Base-by-base conservation (phyloP, 2,797 vertebrate genomes). In the Catostomus latipinnis region DNA sequence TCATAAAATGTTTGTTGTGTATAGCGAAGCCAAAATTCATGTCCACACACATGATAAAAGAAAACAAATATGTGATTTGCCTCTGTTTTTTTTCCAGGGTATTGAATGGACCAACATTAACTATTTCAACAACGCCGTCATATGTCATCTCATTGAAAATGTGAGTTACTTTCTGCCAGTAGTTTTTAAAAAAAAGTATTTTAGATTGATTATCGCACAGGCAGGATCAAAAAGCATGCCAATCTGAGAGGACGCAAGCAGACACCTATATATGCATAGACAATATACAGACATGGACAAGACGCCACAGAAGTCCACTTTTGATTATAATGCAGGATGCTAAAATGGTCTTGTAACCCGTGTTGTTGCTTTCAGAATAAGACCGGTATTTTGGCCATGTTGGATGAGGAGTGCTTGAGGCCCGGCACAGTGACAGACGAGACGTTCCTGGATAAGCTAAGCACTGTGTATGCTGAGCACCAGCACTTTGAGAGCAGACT, bases 31-130 rank as follows among this genome's bases (percentile, higher is more conserved):
- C 50, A 34, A 53, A 6, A 18, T 49, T 14, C 34, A 34, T 34
- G 34, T 34, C 34, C 34, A 34, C 34, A 34, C 34, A 34, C 34
- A 18, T 18, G 16, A 18, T 1, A 18, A 49, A 71, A 54, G n/a
- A 79, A 62, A 12, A 74, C 68, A 49, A 73, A 34, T 61, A 5
- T 49, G 83, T 80, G 58, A 75, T 57, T n/a, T 8, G 74, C 81
- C n/a, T 84, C 11, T 77, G 61, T 81, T 22, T 78, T 73, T 83
- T 74, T 87, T 89, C 9, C 76, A 99, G 98, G 97, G 93, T 80
- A 99, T 99, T 84, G 98, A 99, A 84, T 99, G 98, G 98, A 99
- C 96, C 84, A 98, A 98, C 85, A 97, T 99, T 6, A 97, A 98
- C 66, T 99, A 99, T 90, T 99, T 99, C 94, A 99, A 99, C 94